Conservation (phyloP, 2,113 vertebrate species). For the Rhynchomys soricoides region DNA sequence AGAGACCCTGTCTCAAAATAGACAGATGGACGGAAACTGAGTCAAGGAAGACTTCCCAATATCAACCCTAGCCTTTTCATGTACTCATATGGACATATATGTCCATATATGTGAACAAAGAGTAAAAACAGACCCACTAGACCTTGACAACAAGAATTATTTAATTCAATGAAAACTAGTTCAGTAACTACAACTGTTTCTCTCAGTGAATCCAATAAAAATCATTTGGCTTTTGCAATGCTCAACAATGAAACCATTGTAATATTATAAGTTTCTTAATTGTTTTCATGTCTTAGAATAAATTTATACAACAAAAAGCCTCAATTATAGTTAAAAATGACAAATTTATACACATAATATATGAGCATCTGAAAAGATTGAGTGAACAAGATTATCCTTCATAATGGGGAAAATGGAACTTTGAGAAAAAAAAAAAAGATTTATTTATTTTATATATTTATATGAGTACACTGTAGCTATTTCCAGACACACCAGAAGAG, state of each 20-base stretch:
- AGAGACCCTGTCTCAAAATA: not conserved
- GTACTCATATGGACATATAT: not conserved
- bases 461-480: too few relatives aligned
- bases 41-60: not conserved
- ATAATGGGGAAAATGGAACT: not conserved
- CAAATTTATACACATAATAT: slow-evolving; percentile 17
- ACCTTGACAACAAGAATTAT: not conserved
- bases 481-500: too few relatives aligned
- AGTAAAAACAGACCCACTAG: not conserved
- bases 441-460: too few relatives aligned
- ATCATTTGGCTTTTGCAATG: not conserved
- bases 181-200: not conserved
- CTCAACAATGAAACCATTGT: slow-evolving; percentile 6
- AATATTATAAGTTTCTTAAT: not conserved
- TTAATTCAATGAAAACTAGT: not conserved
- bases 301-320: slow-evolving; percentile 19
- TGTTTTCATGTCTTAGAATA: slow-evolving; percentile 48
- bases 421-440: not conserved
- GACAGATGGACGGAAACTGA: not conserved
- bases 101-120: not conserved
- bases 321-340: slow-evolving; percentile 44
- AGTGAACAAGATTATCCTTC: slow-evolving; percentile 11
- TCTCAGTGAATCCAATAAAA: not conserved
- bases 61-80: not conserved
- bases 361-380: not conserved